Base-by-base conservation (phyloP, 2,888 invertebrate species). In the Dryococelus australis region DNA sequence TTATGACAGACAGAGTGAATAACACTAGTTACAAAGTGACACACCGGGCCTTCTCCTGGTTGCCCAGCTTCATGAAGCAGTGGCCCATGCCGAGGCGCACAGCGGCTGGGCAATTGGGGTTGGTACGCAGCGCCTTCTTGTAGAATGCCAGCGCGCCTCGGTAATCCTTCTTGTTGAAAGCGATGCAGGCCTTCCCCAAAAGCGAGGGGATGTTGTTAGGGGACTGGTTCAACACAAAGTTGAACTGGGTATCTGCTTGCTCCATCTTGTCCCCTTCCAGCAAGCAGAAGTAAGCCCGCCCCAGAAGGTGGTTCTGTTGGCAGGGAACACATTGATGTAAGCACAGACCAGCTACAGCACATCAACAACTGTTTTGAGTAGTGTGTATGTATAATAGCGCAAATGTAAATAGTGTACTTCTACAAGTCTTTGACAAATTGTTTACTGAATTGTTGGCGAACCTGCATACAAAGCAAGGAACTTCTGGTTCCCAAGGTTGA, bases 181-280 rank as follows among this genome's bases (percentile, higher is more conserved):
- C 98, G 91, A 99, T 99, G 91, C 99, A 99, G 0, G 99, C 99
- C 94, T 99, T 99, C 24, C 99, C 99, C 85, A 99, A 94, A 87
- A 99, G 93, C 0, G 99, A 99, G 0, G 99, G 99, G 89, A 99
- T 99, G 93, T 99, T 99, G 91, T 97, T 98, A 4, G 97, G 97
- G 0, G 97, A 97, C 91, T 98, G 97, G 92, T 99, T 99, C 53
- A 99, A 93, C 0, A 99, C 99, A 92, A 99, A 99, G 93, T 99
- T 99, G 92, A 99, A 99, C 92, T 99, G 99, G 0, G 99, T 98
- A 94, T 99, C 99, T 0, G 99, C 99, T 93, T 99, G 99, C 89
- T 99, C 99, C 98, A 99, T 98, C 94, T 99, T 99, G 91, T 99
- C 99, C 0, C 99, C 99, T 94, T 99, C 99, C 65, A 99, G 94